Evolutionary conservation across 2,797 vertebrate genomes (phyloP), one percentile per base, ranked within the genome.

Genomic region (Glyptemys insculpta): DNA sequence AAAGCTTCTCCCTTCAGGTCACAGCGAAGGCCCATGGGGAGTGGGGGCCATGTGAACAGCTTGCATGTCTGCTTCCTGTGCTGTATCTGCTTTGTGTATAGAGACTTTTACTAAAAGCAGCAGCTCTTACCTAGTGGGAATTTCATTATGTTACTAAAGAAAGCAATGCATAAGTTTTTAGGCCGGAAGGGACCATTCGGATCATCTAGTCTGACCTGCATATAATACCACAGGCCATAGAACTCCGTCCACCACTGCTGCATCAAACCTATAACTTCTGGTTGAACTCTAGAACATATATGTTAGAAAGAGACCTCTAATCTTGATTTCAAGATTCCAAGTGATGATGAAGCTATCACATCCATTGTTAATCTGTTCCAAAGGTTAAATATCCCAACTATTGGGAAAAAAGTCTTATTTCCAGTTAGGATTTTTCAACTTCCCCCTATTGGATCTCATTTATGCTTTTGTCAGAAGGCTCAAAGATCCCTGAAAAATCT

Each of bases 61-160:
- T 16, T 47, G 9, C 57, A 29, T 65, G 47, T n/a, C 16, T 93
- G 37, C 8, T 84, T 89, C 87, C 74, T 82, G 74, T 81, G 53
- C 1, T 27, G 16, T 8, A 0, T n/a, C 0, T 41, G 3, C 89
- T 83, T 6, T 1, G 1, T 25, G 59, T 52, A 41, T 57, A 21
- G 80, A 86, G 53, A 49, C n/a, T 80, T 84, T 29, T 53, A 82
- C 47, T 89, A 78, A 19, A 79, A 76, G 50, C 85, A 41, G 72
- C 62, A 53, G 25, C 44, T 81, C 87, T 79, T 93, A 53, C 47
- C 25, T 57, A 25, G 68, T 74, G 44, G 94, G n/a, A 29, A 79
- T 87, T 92, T 72, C 37, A 44, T 89, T 81, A 86, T 29, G 2
- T 72, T 86, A 78, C 53, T 86, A 50, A n/a, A 91, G 9, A 44